These are phyloP conservation scores for Plagodis pulveraria DNA, from an alignment of 2,888 invertebrate species.

Conservation along the genomic window DNA sequence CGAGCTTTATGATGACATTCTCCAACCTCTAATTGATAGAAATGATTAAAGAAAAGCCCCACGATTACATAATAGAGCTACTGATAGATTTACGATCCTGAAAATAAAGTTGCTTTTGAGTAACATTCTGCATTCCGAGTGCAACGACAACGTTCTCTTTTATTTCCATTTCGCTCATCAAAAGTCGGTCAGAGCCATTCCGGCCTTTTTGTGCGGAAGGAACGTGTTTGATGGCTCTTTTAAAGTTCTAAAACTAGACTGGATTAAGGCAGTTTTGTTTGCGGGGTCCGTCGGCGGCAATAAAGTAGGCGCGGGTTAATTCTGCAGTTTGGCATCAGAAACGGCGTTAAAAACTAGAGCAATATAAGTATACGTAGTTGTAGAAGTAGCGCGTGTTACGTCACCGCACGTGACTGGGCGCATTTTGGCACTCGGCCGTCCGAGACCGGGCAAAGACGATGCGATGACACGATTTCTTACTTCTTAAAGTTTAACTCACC, in stretches of 20 bases:
- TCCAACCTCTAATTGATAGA: conserved; percentile 15
- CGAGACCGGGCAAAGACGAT: conserved; percentile 41
- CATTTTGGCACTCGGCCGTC: conserved; percentile 64
- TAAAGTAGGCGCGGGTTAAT: conserved; percentile 66
- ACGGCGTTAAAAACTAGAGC: conserved; percentile 75
- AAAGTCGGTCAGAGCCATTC: conserved; percentile 30
- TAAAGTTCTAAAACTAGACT: conserved; percentile 31
- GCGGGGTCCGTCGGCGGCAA: conserved; percentile 37
- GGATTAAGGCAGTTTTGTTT: conserved; percentile 31
- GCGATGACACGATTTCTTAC: conserved; percentile 22
- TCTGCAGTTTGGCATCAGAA: conserved; percentile 61
- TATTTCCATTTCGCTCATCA: conserved; percentile 21
- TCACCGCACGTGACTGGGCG: conserved; percentile 64
- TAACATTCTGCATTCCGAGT: conserved; percentile 4
- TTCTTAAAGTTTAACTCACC: conserved; percentile 21
- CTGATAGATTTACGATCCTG: conserved; percentile 13
- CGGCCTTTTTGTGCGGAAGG: conserved; percentile 18
- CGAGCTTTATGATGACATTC: conserved; percentile 8
- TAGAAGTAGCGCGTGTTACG: conserved; percentile 70
- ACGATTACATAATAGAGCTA: conserved; percentile 8
- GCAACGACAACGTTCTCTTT: conserved; percentile 17
- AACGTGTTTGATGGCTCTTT: conserved; percentile 32
- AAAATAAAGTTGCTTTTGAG: conserved; percentile 17
- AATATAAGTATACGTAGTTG: conserved; percentile 66
- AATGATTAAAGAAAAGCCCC: conserved; percentile 14